These are phyloP conservation scores for Loxodonta africana DNA, from an alignment of 2,113 vertebrate species.

Conservation along the genomic window DNA sequence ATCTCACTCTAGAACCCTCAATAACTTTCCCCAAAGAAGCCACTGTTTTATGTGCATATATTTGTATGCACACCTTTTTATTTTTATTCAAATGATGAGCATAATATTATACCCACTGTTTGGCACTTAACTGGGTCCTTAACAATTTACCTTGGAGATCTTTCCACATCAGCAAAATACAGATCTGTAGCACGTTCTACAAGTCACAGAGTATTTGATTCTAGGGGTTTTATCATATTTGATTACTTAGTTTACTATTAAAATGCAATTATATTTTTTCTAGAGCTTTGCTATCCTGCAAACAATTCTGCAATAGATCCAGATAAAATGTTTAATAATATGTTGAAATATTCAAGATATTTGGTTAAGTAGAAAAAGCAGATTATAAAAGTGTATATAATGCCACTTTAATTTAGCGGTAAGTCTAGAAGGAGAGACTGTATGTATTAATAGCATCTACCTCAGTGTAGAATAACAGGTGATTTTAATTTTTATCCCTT, in stretches of 20 bases:
- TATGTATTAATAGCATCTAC: not conserved
- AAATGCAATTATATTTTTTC: slow-evolving; percentile 4
- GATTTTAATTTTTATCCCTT: slow-evolving; percentile 40
- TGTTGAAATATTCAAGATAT: not conserved
- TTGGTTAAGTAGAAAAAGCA: slow-evolving; percentile 10
- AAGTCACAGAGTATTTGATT: not conserved
- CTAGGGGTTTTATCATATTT: not conserved
- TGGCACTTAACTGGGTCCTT: not conserved
- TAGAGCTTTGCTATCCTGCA: slow-evolving; percentile 30
- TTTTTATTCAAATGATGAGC: not conserved
- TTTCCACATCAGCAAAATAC: slow-evolving; percentile 26
- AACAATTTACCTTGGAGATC: not conserved
- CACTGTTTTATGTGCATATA: not conserved
- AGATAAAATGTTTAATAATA: slow-evolving; percentile 2
- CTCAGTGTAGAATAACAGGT: not conserved
- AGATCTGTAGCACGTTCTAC: not conserved
- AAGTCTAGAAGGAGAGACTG: not conserved
- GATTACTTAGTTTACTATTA: not conserved
- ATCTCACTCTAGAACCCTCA: not conserved
- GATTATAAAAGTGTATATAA: not conserved
- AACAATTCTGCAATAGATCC: not conserved
- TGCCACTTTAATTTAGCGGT: not conserved
- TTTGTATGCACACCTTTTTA: not conserved
- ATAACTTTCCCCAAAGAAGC: not conserved
- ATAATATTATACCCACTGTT: not conserved